A percentile compares a stretch with the other conserved stretches of the same genome.
phyloP scores from a whole-genome alignment of 2,797 vertebrate genomes.

The Eulemur albifrons region DNA sequence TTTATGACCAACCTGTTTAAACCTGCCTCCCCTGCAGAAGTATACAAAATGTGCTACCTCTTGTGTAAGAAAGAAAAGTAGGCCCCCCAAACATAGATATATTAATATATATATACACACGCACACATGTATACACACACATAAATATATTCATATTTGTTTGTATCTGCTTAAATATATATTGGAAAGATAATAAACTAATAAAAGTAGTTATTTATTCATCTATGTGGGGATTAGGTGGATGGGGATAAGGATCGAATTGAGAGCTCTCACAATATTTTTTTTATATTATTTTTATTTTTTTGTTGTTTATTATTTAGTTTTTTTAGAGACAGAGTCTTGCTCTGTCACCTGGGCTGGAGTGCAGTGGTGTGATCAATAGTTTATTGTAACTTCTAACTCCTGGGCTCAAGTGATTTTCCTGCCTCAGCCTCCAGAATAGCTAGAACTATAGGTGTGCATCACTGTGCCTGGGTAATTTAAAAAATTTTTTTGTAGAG shows the following conservation, averaged over 20 bases:
- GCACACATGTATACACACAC: neutral
- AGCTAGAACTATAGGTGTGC: too few relatives aligned
- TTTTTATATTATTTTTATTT: constrained; percentile 41
- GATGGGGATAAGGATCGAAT: neutral
- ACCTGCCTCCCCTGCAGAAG: neutral
- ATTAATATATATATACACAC: neutral
- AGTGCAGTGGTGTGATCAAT: neutral
- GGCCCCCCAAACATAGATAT: neutral
- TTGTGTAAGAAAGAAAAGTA: neutral
- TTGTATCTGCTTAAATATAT: neutral
- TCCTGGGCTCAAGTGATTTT: neutral
- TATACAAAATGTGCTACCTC: neutral
- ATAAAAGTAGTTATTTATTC: neutral
- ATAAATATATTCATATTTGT: neutral
- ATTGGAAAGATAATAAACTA: neutral
- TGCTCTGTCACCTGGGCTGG: neutral
- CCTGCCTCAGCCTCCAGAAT: too few relatives aligned
- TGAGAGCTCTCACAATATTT: neutral
- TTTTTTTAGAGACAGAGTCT: neutral
- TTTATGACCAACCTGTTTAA: neutral
- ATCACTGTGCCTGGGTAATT: neutral
- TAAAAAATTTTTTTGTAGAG: neutral
- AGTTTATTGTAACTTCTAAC: neutral
- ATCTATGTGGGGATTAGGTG: neutral
- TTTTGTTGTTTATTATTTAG: neutral